Percentiles rank a stretch among this genome's conserved stretches.
These are phyloP conservation scores for Mythimna albipuncta DNA, from an alignment of 2,888 invertebrate genomes.

Conservation along the genomic window DNA sequence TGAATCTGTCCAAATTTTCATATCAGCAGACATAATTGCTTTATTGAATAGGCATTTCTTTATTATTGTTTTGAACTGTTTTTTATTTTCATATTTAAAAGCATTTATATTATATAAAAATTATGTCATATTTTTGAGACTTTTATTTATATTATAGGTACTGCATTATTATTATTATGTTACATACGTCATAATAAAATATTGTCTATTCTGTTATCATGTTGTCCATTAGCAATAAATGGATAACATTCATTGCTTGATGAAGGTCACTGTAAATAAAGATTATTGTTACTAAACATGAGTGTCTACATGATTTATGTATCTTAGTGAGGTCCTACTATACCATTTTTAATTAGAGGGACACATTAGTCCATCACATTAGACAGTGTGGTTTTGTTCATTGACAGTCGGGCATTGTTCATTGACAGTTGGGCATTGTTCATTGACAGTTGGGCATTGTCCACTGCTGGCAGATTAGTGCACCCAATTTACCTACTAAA, in stretches of 20 bases:
- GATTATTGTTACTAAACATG: slow-evolving; percentile 47
- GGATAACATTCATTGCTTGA: slow-evolving; percentile 47
- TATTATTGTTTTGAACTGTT: slow-evolving; percentile 46
- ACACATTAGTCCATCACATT: too few relatives aligned
- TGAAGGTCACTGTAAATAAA: slow-evolving; percentile 60
- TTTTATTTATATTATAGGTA: slow-evolving; percentile 38
- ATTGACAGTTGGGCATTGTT: too few relatives aligned
- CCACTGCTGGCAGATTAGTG: too few relatives aligned
- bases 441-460: too few relatives aligned
- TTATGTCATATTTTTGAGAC: slow-evolving; percentile 54
- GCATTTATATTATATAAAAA: slow-evolving; percentile 60
- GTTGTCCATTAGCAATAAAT: slow-evolving; percentile 45
- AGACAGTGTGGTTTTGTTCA: too few relatives aligned
- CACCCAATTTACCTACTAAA: too few relatives aligned
- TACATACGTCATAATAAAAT: slow-evolving; percentile 40
- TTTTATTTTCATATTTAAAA: slow-evolving; percentile 55
- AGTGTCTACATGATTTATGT: slow-evolving; percentile 27
- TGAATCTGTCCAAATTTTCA: slow-evolving; percentile 20
- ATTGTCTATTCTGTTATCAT: slow-evolving; percentile 55
- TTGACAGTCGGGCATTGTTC: too few relatives aligned
- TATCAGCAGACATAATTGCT: slow-evolving; percentile 34
- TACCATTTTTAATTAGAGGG: too few relatives aligned
- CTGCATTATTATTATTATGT: slow-evolving; percentile 25
- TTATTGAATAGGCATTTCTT: slow-evolving; percentile 50
- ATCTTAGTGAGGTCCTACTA: not conserved